Conservation (phyloP, 2,113 vertebrate species). For the Calcarius ornatus region DNA sequence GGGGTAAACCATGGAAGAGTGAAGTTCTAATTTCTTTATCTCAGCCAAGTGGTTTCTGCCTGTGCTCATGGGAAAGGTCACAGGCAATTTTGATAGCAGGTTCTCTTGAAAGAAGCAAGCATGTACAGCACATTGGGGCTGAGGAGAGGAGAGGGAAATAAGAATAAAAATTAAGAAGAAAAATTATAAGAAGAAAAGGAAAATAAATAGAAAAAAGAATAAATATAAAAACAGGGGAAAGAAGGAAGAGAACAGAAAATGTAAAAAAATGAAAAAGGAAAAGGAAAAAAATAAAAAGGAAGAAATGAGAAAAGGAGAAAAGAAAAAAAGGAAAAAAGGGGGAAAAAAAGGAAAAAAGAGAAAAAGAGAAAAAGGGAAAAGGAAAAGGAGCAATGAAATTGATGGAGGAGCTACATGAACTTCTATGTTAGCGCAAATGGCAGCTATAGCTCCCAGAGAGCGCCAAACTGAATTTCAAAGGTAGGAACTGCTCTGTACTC, state of each 20-base stretch:
- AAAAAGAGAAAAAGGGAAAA: not conserved
- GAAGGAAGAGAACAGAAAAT: not conserved
- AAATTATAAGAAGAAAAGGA: fast-evolving
- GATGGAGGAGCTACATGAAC: not conserved
- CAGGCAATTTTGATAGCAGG: slow-evolving; percentile 71
- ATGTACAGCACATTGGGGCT: slow-evolving; percentile 43
- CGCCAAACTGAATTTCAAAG: not conserved
- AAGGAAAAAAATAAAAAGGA: fast-evolving
- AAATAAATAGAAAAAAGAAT: fast-evolving
- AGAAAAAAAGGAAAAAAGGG: not conserved
- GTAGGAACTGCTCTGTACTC: not conserved
- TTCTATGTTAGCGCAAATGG: not conserved
- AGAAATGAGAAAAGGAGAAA: too few relatives aligned
- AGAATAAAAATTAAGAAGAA: not conserved
- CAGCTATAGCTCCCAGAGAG: not conserved
- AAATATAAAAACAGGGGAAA: fast-evolving
- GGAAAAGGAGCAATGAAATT: not conserved
- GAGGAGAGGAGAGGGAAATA: too few relatives aligned
- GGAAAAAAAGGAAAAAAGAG: not conserved
- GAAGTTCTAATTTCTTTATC: slow-evolving; percentile 80
- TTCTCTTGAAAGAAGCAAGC: slow-evolving; percentile 58
- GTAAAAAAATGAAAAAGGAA: fast-evolving
- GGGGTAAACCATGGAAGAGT: slow-evolving; percentile 78
- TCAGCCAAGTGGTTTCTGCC: slow-evolving; percentile 66
- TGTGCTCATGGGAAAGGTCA: slow-evolving; percentile 80